Percentiles rank a stretch among this genome's conserved stretches.
Evolutionary conservation across 2,797 vertebrate species (phyloP).

Genomic region (Hipposideros larvatus): DNA sequence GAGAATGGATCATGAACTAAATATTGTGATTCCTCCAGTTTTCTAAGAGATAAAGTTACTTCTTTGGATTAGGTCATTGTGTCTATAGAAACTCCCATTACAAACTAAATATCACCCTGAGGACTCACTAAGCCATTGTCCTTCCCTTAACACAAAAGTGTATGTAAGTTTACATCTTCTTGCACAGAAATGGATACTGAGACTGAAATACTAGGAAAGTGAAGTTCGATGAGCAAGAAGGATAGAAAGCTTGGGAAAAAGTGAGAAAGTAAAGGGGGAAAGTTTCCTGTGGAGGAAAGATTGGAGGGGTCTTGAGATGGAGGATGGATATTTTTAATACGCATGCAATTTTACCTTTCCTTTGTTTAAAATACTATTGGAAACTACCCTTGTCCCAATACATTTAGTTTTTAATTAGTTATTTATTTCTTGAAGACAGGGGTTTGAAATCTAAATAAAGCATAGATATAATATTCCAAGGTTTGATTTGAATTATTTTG

Average conservation of each 20-base stretch:
- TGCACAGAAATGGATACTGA: neutral
- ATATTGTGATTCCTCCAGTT: neutral
- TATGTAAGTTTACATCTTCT: neutral
- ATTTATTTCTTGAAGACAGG: neutral
- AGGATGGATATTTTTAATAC: neutral
- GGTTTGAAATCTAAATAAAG: neutral
- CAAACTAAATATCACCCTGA: neutral
- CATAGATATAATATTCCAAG: neutral
- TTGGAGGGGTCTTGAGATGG: no score
- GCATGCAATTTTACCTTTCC: neutral
- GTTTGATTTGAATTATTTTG: neutral
- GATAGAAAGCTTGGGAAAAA: neutral
- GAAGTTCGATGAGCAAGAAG: neutral
- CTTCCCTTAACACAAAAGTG: neutral
- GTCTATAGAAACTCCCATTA: neutral
- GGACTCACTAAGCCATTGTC: neutral
- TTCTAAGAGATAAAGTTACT: neutral
- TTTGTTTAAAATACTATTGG: neutral
- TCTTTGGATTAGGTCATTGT: neutral
- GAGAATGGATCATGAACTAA: neutral
- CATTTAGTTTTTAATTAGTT: neutral
- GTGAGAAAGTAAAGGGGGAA: neutral
- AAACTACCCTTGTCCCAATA: neutral
- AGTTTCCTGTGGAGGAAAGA: neutral
- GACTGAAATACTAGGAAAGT: neutral